Conservation (phyloP, 2,113 vertebrate genomes). For the Dicentrarchus labrax region DNA sequence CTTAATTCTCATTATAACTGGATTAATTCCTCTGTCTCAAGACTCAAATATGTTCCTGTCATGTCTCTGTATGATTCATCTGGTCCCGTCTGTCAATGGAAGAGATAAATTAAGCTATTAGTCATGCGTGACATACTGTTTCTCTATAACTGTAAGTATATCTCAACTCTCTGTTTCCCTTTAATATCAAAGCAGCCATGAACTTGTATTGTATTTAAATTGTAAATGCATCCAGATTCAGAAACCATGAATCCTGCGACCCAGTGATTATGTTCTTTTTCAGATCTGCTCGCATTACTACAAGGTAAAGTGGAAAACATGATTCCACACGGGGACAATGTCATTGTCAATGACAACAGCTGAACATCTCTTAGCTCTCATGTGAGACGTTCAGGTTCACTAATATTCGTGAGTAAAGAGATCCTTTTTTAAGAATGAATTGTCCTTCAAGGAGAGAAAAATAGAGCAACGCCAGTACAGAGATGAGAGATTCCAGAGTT, state of each 20-base stretch:
- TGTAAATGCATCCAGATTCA: constrained; percentile 4
- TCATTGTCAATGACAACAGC: constrained; percentile 34
- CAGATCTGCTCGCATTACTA: neutral
- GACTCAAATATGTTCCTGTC: constrained; percentile 22
- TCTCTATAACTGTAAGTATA: constrained; percentile 27
- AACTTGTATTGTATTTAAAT: constrained; percentile 21
- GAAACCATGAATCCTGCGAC: neutral
- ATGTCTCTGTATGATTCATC: constrained; percentile 47
- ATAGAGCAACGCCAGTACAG: neutral
- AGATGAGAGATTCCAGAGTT: constrained; percentile 40
- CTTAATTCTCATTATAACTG: constrained; percentile 49
- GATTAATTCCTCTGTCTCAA: constrained; percentile 47
- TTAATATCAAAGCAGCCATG: constrained; percentile 19
- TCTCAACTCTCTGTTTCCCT: constrained; percentile 20
- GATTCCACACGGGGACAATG: constrained; percentile 1
- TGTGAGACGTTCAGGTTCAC: constrained; percentile 9
- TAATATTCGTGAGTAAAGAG: neutral
- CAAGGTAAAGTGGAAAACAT: neutral
- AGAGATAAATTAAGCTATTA: constrained; percentile 61
- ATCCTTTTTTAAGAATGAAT: constrained; percentile 24
- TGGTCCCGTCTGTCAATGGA: constrained; percentile 31
- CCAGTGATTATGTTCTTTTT: neutral
- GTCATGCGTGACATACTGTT: constrained; percentile 49
- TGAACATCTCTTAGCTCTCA: constrained; percentile 19
- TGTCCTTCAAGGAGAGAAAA: constrained; percentile 27